phyloP scores from a whole-genome alignment of 2,113 vertebrate species.

The Psilopsiagon aurifrons region DNA sequence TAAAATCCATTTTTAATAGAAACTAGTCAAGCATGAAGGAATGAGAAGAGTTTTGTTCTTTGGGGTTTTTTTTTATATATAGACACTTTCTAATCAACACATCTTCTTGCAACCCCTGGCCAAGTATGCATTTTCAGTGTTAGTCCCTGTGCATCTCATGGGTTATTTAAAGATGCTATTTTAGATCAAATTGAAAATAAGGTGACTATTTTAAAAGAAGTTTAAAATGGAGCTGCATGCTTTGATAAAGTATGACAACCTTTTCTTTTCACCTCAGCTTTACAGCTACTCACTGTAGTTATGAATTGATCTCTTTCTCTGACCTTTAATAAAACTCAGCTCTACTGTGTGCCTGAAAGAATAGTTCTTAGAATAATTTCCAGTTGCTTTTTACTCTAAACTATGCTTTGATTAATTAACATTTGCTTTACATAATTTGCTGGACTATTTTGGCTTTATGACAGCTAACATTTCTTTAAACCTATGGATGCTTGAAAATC shows the following conservation, averaged over 20 bases:
- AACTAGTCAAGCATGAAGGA: not conserved
- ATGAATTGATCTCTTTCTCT: conserved; percentile 58
- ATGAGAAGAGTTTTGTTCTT: not conserved
- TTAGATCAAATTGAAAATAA: not conserved
- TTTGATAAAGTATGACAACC: not conserved
- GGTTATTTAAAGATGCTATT: not conserved
- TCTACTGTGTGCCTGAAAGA: conserved; percentile 21
- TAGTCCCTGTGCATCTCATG: not conserved
- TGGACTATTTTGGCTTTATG: conserved; percentile 39
- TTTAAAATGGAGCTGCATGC: not conserved
- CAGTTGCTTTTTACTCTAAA: conserved; percentile 44
- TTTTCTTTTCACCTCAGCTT: not conserved
- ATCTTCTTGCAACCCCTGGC: not conserved
- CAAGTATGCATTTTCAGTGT: not conserved
- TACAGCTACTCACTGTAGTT: conserved; percentile 4
- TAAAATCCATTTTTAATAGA: not conserved
- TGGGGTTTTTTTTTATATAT: not conserved
- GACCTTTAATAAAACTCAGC: conserved; percentile 53
- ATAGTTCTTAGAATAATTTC: conserved; percentile 61
- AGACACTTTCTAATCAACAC: not conserved
- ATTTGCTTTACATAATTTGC: conserved; percentile 55
- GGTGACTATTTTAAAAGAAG: not conserved
- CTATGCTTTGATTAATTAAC: conserved; percentile 54
- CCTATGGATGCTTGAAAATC: conserved; percentile 41
- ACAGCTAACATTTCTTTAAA: conserved; percentile 64